These are phyloP conservation scores for Erannis defoliaria DNA, from an alignment of 2,888 invertebrate genomes.

Conservation along the genomic window DNA sequence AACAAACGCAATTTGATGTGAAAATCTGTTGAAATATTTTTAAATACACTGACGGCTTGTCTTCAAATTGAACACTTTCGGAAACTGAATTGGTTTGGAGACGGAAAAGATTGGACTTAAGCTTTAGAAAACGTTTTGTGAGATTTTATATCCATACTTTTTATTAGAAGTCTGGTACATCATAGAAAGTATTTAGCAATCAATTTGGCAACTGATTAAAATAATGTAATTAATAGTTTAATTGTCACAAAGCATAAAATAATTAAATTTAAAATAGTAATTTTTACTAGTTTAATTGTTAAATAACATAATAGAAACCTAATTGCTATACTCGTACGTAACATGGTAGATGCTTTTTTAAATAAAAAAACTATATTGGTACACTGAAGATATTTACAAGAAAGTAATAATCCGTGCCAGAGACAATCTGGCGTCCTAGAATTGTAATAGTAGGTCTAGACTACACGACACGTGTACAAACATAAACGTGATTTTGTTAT, in stretches of 20 bases:
- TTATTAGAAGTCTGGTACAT: not conserved
- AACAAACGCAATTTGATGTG: slow-evolving; percentile 20
- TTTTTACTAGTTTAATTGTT: too few species aligned
- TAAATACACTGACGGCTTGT: slow-evolving; percentile 22
- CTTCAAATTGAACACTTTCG: slow-evolving; percentile 16
- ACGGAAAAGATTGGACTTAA: slow-evolving; percentile 7
- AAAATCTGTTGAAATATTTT: slow-evolving; percentile 26
- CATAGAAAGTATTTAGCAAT: not conserved
- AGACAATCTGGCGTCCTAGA: not conserved
- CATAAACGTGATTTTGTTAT: not conserved
- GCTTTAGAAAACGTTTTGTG: slow-evolving; percentile 8
- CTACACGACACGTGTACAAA: not conserved
- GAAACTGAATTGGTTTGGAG: slow-evolving; percentile 12
- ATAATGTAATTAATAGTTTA: too few species aligned
- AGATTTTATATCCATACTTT: not conserved
- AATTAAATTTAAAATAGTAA: too few species aligned
- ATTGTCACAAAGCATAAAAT: too few species aligned
- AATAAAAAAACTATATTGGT: not conserved
- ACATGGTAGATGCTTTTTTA: too few species aligned
- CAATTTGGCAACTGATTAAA: too few species aligned
- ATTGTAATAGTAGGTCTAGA: not conserved
- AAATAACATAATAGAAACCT: not conserved
- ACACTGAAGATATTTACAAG: not conserved
- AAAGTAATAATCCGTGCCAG: not conserved
- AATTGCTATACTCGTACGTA: too few species aligned